Conservation (phyloP, 2,113 vertebrate genomes). For the Phycodurus eques region DNA sequence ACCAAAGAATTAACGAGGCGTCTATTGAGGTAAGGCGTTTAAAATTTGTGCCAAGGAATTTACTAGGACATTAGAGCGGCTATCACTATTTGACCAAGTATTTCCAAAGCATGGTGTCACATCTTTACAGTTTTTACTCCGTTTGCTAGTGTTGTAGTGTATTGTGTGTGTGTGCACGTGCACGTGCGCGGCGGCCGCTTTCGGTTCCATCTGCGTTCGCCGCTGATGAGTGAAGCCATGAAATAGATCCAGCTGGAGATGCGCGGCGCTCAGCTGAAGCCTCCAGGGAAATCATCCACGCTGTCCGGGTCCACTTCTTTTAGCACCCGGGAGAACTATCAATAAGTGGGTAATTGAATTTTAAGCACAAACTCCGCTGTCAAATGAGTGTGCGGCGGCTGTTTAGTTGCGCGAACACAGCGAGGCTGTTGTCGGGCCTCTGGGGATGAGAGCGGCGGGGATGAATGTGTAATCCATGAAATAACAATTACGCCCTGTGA, state of each 20-base stretch:
- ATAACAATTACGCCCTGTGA: constrained; percentile 87
- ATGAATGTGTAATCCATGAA: constrained; percentile 99
- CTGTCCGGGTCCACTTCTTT: constrained; percentile 84
- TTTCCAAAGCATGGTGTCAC: no score
- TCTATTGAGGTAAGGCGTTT: no score
- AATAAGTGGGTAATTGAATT: constrained; percentile 99
- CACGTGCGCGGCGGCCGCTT: constrained; percentile 49
- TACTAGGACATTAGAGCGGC: no score
- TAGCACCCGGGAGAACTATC: constrained; percentile 96
- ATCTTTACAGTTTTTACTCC: no score
- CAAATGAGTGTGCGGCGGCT: constrained; percentile 75
- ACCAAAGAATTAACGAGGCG: no score
- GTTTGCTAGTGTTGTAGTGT: not conserved
- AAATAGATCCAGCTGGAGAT: constrained; percentile 83
- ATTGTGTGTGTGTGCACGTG: not conserved
- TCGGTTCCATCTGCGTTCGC: constrained; percentile 54
- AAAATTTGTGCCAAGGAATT: no score
- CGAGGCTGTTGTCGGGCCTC: constrained; percentile 78
- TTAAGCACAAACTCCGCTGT: constrained; percentile 95
- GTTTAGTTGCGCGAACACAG: constrained; percentile 72
- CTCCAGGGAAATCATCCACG: constrained; percentile 94
- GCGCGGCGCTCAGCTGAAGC: constrained; percentile 81
- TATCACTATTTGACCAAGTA: no score
- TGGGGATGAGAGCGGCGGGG: constrained; percentile 81
- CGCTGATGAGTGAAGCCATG: constrained; percentile 64